phyloP scores from a whole-genome alignment of 64 coral and sea anemone genomes.

The Porites lutea region DNA sequence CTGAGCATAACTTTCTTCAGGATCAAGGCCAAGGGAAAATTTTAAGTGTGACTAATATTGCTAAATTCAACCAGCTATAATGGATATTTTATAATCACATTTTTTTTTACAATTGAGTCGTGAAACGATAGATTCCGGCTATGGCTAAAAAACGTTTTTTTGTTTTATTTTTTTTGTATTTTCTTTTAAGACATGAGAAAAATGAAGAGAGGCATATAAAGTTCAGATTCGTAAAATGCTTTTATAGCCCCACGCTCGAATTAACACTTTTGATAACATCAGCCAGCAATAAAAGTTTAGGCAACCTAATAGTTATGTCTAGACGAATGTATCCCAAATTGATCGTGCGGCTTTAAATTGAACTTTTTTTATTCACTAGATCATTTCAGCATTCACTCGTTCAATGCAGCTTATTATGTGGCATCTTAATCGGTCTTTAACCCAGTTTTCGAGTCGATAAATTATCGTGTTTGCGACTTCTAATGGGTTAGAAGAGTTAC shows the following conservation, averaged over 20 bases:
- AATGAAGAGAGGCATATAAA: neutral
- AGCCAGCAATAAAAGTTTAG: neutral
- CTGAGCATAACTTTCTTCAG: no score
- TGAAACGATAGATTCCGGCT: no score
- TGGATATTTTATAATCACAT: no score
- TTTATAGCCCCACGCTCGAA: neutral
- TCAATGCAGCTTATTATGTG: no score
- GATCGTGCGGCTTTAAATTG: neutral
- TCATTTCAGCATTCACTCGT: no score
- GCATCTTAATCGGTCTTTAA: neutral
- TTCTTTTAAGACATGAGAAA: neutral
- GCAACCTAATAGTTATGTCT: neutral
- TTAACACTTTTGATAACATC: neutral
- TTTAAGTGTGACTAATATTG: no score
- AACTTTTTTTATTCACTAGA: no score
- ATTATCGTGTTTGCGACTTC: neutral
- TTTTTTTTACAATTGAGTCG: no score
- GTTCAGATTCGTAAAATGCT: neutral
- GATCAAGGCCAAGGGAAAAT: no score
- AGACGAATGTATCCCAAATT: neutral
- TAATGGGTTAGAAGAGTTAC: neutral
- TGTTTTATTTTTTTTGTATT: neutral
- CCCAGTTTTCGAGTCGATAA: neutral
- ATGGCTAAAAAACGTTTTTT: no score
- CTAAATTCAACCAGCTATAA: no score